Evolutionary conservation across 92 coral and sea anemone species (phyloP), one percentile per base, ranked within the genome.

Genomic region (Siderastrea siderea): DNA sequence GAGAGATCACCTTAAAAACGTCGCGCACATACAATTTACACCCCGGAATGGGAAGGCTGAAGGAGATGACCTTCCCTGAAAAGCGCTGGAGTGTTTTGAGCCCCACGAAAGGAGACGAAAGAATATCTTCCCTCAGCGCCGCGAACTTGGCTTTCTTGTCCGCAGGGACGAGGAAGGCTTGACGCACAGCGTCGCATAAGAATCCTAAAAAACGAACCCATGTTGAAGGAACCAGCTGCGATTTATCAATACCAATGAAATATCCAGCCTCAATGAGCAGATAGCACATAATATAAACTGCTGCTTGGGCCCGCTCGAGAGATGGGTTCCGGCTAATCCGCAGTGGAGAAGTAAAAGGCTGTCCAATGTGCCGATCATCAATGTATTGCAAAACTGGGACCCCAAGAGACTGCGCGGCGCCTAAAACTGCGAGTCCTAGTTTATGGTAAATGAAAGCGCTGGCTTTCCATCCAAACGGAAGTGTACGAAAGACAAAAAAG

Each of bases 31-130:
- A 86, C 60, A 87, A 51, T 44, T 70, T 87, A 38, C 90, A 87
- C 38, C 90, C 91, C 16, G 87, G 87, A 58, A 87, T 72, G 7
- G 91, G 67, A 12, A 88, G 77, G 48, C 91, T 81, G 68, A 88
- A 88, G 44, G 87, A 88, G 9, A 88, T 15, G 12, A 51, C 84
- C 47, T 83, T 82, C 13, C 83, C 91, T 11, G 94, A 78, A 53
- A 43, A 60, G 61, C 38, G n/a, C 65, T 65, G 45, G 67, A 81
- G 51, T 17, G 44, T 50, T 12, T 65, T 19, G 4, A 77, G 75
- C 68, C 51, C 17, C n/a, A 76, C 62, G 88, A 84, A 51, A 68
- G 61, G 91, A 74, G 71, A 17, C 50, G 64, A 57, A 11, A 68
- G 77, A 79, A 69, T 73, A 15, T 50, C 68, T 62, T 78, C 85